Evolutionary conservation across 2,797 vertebrate species (phyloP).

Genomic region (Saxicola maurus): DNA sequence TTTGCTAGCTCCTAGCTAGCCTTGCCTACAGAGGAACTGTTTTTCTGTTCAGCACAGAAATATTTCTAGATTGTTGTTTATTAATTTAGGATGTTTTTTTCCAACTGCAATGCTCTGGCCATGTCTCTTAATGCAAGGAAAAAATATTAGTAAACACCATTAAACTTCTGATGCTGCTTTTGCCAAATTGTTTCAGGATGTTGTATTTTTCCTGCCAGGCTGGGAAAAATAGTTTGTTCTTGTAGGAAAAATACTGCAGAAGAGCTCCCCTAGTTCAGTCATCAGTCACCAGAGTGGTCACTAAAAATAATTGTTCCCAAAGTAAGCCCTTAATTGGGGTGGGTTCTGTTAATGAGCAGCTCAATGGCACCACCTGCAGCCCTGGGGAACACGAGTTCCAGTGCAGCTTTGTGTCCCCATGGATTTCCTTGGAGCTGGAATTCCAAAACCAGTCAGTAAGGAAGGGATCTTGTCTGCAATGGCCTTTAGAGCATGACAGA

Average conservation of each 20-base stretch:
- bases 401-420: neutral
- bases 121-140: neutral
- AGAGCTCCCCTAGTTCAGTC: neutral
- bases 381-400: neutral
- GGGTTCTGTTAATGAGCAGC: neutral
- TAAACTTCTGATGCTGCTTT: neutral
- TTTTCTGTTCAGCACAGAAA: neutral
- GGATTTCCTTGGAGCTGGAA: neutral
- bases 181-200: neutral
- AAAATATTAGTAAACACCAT: neutral
- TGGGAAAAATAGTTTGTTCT: neutral
- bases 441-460: neutral
- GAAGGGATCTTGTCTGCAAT: neutral
- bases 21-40: neutral
- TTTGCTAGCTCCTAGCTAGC: neutral
- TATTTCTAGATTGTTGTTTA: neutral
- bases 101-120: neutral
- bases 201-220: neutral
- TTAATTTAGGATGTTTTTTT: neutral
- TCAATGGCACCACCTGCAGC: slow-evolving; percentile 66
- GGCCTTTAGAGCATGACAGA: neutral
- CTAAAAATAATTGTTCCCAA: neutral
- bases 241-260: neutral
- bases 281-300: neutral
- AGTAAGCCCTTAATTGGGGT: neutral